Conservation (phyloP, 2,888 invertebrate genomes). For the Augochlorella aurata region DNA sequence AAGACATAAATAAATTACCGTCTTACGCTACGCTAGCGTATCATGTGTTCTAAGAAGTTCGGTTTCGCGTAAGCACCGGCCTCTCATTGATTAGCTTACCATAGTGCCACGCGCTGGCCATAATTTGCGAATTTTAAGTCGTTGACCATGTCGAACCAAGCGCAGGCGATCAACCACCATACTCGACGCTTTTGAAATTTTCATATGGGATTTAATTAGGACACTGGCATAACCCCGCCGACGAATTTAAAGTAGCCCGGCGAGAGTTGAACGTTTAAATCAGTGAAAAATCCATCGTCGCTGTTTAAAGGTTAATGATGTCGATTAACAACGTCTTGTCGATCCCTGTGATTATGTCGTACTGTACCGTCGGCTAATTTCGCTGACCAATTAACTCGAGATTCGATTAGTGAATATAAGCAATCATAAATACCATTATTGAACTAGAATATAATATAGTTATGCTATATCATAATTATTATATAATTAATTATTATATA, state of each 20-base stretch:
- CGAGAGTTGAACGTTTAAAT: conserved; percentile 20
- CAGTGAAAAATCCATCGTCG: conserved; percentile 34
- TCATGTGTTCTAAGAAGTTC: background rate
- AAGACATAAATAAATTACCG: background rate
- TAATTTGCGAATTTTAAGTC: conserved; percentile 72
- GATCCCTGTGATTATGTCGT: conserved; percentile 11
- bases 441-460: too few relatives aligned
- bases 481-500: too few relatives aligned
- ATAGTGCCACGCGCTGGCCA: conserved; percentile 66
- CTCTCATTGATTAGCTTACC: conserved; percentile 62
- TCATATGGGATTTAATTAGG: background rate
- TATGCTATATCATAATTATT: too few relatives aligned
- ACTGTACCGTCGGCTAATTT: conserved; percentile 33
- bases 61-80: background rate
- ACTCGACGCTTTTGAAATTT: conserved; percentile 28
- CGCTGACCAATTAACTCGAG: background rate
- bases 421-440: background rate
- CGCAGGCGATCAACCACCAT: conserved; percentile 41
- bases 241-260: background rate
- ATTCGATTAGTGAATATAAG: background rate
- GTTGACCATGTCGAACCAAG: conserved; percentile 67
- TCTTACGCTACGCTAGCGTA: background rate
- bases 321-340: conserved; percentile 23
- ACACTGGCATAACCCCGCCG: background rate
- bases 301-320: conserved; percentile 43